A percentile compares a stretch with the other conserved stretches of the same genome.
Evolutionary conservation across 30 jellyfish, hydroid and myxozoan genomes (phyloP).

Genomic region (Aurelia aurita complex sp. Pacific): DNA sequence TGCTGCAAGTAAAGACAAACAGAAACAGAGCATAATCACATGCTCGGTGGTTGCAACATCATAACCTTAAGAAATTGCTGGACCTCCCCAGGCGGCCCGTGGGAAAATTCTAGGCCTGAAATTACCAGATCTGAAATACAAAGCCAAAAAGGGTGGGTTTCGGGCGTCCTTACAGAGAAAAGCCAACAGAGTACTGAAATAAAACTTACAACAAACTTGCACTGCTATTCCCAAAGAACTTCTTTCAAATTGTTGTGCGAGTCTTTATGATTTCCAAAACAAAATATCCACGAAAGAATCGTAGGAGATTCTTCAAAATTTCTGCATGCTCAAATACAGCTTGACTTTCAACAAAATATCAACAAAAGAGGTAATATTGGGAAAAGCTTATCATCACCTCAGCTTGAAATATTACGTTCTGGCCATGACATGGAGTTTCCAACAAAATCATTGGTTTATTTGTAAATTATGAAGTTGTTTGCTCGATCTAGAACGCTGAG

Average conservation of each 20-base stretch:
- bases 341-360: background rate
- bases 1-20: too few relatives aligned
- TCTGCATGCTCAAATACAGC: background rate
- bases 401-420: conserved; percentile 25
- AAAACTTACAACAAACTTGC: background rate
- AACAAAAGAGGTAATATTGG: background rate
- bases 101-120: too few relatives aligned
- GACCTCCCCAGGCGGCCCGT: too few relatives aligned
- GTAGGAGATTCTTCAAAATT: background rate
- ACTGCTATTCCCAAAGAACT: background rate
- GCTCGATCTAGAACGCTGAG: conserved; percentile 24
- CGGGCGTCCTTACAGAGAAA: background rate
- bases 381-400: conserved; percentile 41
- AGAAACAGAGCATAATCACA: too few relatives aligned
- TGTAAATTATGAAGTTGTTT: conserved; percentile 20
- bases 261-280: too few relatives aligned
- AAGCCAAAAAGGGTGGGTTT: conserved; percentile 7
- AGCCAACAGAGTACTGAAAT: too few relatives aligned
- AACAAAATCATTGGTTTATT: conserved; percentile 3
- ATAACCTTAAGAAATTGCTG: too few relatives aligned
- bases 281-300: too few relatives aligned
- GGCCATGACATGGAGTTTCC: conserved; percentile 50
- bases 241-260: background rate
- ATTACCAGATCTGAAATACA: background rate
- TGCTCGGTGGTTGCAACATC: too few relatives aligned